Conservation (phyloP, 2,113 vertebrate genomes). For the Hippoglossus stenolepis region DNA sequence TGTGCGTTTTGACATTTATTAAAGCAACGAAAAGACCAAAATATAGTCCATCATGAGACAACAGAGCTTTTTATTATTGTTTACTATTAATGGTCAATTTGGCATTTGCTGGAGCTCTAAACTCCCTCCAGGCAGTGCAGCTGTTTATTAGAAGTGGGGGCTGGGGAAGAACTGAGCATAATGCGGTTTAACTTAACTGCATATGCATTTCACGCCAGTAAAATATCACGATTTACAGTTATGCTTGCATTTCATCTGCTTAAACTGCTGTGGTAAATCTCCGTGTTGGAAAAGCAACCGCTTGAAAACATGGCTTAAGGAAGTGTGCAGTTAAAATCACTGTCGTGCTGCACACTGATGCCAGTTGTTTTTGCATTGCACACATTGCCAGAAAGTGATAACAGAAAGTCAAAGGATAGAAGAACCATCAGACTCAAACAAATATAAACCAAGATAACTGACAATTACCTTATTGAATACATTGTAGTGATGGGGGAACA, state of each 20-base stretch:
- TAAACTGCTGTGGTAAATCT: slow-evolving; percentile 50
- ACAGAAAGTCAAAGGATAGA: slow-evolving; percentile 17
- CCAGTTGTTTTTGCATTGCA: slow-evolving; percentile 4
- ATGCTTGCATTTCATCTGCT: slow-evolving; percentile 43
- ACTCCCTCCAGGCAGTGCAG: slow-evolving; percentile 54
- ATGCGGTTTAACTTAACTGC: slow-evolving; percentile 66
- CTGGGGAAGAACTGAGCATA: slow-evolving; percentile 23
- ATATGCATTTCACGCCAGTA: slow-evolving; percentile 52
- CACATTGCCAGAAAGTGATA: slow-evolving; percentile 33
- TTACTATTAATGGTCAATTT: slow-evolving; percentile 66
- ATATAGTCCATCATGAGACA: slow-evolving; percentile 56
- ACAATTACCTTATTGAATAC: slow-evolving; percentile 22
- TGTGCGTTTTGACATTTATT: slow-evolving; percentile 63
- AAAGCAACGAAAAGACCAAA: slow-evolving; percentile 31
- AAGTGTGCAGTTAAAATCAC: slow-evolving; percentile 26
- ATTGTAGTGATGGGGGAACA: slow-evolving; percentile 3
- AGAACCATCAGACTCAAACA: slow-evolving; percentile 27
- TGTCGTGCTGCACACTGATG: not conserved
- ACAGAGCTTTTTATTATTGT: slow-evolving; percentile 57
- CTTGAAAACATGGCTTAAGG: slow-evolving; percentile 31
- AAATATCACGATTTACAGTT: slow-evolving; percentile 62
- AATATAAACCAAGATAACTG: slow-evolving; percentile 25
- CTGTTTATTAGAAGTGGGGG: slow-evolving; percentile 56
- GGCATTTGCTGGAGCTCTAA: slow-evolving; percentile 62
- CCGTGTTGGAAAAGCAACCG: slow-evolving; percentile 18